Evolutionary conservation across 2,113 vertebrate genomes (phyloP), one percentile per base, ranked within the genome.

Genomic region (Aegotheles bennettii): DNA sequence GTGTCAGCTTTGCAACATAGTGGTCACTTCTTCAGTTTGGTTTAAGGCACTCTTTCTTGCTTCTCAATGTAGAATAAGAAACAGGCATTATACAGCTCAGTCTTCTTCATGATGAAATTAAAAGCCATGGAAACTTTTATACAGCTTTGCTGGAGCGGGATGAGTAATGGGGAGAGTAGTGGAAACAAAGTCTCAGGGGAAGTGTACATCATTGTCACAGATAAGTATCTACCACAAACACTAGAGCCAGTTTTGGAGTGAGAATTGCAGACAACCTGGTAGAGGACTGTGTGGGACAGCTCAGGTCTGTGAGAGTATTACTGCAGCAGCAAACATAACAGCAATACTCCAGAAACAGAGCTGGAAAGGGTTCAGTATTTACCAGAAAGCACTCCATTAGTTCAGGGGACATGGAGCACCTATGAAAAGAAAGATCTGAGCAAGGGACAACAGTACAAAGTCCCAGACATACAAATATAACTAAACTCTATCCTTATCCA

Each of bases 221-320:
- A 6, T n/a, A 11, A 2, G 4, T 61, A 77, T 69, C 35, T 56
- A 28, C 14, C 16, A 45, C 17, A 9, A 23, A 14, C 7, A 4
- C 6, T 59, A 61, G 5, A 76, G 1, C 1, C 24, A 36, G 28
- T 36, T 6, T 28, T 77, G 36, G 10, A 24, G 26, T 10, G 24
- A 64, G 31, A 42, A 4, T 11, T 24, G 10, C 6, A 16, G 25
- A 10, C 7, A 33, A 16, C 4, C 3, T 0, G 0, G 21, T 36
- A 13, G 11, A 40, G 45, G 18, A 18, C 31, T 43, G 8, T 5
- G 5, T 43, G 17, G 24, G 9, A 0, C 10, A 53, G 9, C 24
- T 70, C 38, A 25, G 15, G 13, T 53, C 13, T 56, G 23, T 28
- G 31, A 23, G 28, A 50, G 6, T 13, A 13, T 16, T 16, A 9